Base-by-base conservation (phyloP, 2,797 vertebrate genomes). In the Myotis planiceps region DNA sequence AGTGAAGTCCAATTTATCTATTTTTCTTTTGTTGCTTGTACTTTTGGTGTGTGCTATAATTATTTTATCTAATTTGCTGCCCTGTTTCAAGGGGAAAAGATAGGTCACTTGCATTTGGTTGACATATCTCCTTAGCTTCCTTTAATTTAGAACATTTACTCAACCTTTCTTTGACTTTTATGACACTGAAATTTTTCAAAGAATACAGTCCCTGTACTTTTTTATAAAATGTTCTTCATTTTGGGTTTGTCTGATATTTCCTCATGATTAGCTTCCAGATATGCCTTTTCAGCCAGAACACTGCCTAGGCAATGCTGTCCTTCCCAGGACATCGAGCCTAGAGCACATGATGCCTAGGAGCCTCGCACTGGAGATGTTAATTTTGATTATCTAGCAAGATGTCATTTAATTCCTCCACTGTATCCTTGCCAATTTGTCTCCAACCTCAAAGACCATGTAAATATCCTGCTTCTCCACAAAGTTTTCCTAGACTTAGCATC, bases 111-210 rank as follows among this genome's bases (percentile, higher is more conserved):
- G 27, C 37, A 58, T 39, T 65, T 78, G n/a, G 53, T 71, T 65
- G 63, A 71, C 16, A 60, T 34, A 9, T 89, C 27, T 89, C 45
- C 82, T 83, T 78, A 76, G 45, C 25, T 42, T 78, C 37, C 29
- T 92, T 92, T 55, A 55, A 37, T 84, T 37, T 86, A 39, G 66
- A 85, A 34, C 13, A 42, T 86, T 92, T 75, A 37, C 65, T 9
- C 13, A 89, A 42, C 13, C 51, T 89, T 95, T 25, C 45, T 89
- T 95, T 80, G 58, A 75, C 80, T 80, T 90, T 92, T 45, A 82
- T 85, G 49, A 69, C 19, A 19, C 27, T 51, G 42, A 65, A 47
- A 32, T 65, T 25, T 47, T 65, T 65, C 42, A 82, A 65, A 82
- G 42, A 82, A 47, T 65, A 32, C 60, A 65, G 29, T 82, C 42